phyloP scores from a whole-genome alignment of 1,140 invertebrate genomes.

The Rhagoletis zephyria region DNA sequence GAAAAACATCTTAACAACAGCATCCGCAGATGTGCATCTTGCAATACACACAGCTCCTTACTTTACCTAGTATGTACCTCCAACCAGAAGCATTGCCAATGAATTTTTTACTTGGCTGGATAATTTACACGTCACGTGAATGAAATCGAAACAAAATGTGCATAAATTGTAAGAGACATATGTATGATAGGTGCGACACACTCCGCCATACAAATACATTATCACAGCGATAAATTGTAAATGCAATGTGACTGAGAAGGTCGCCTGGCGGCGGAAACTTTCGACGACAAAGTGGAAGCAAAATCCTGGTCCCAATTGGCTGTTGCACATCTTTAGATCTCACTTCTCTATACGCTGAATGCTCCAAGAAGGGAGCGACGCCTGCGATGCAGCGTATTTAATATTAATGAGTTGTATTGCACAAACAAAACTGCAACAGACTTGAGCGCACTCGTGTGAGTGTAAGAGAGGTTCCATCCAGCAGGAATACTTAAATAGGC shows the following conservation, averaged over 20 bases:
- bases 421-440: neutral
- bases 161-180: conserved; percentile 23
- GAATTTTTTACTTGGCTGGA: neutral
- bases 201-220: too few relatives aligned
- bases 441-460: neutral
- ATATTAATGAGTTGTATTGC: conserved; percentile 38
- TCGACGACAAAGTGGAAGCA: neutral
- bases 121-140: conserved; percentile 47
- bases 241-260: conserved; percentile 27
- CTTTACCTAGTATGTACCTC: neutral
- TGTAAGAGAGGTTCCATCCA: neutral
- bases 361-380: neutral
- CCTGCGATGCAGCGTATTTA: conserved; percentile 4
- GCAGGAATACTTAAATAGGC: neutral
- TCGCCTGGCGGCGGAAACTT: neutral
- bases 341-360: neutral
- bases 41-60: neutral
- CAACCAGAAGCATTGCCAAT: neutral
- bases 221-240: neutral
- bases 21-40: neutral
- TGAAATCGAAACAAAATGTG: conserved; percentile 31
- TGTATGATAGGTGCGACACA: neutral
- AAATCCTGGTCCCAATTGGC: neutral
- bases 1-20: neutral
- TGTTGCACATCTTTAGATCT: neutral